Base-by-base conservation (phyloP, 2,113 vertebrate genomes). In the Pagrus major region DNA sequence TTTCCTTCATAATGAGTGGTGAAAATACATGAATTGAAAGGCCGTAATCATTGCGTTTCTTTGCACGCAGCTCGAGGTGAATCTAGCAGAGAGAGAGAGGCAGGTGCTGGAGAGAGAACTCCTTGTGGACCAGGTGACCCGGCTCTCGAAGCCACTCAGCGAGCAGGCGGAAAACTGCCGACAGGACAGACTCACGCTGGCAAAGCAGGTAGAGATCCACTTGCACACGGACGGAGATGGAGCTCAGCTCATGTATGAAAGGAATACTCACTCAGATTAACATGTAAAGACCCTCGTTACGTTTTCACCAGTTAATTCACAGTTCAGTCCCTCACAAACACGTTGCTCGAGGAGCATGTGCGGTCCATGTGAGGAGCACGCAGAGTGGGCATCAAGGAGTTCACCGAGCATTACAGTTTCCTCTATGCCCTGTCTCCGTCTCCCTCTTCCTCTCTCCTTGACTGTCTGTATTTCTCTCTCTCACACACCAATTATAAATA, bases 51-150 rank as follows among this genome's bases (percentile, higher is more conserved):
- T 9, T 39, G 29, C 67, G 9, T 81, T 1, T 78, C 41, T 76
- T 1, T 44, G 39, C 41, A 9, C 58, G 51, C 69, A 99, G 98
- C 90, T 99, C 11, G 95, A 99, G 92, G 66, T 88, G n/a, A 92
- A 92, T 59, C 86, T 99, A 75, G 80, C 92, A 10, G 93, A 95
- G 63, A 93, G 94, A 29, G 96, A 99, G 89, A 92, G 96, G 71
- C 95, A 94, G 74, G 52, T 97, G 80, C 84, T 97, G 92, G 96
- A 98, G 78, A 97, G 91, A 35, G 94, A 96, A 20, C 92, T 97
- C 65, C 94, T 97, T 16, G 94, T 93, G 0, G 92, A 98, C 63
- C 97, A 97, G 23, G 88, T 98, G 81, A 95, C 92, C 1, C 80
- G 83, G 41, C 93, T 98, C 63, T 94, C 92, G 0, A 92, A 95